Percentiles rank a stretch among this genome's conserved stretches.
Conservation (phyloP, 2,888 invertebrate species). For the Loripinus fragilis region DNA sequence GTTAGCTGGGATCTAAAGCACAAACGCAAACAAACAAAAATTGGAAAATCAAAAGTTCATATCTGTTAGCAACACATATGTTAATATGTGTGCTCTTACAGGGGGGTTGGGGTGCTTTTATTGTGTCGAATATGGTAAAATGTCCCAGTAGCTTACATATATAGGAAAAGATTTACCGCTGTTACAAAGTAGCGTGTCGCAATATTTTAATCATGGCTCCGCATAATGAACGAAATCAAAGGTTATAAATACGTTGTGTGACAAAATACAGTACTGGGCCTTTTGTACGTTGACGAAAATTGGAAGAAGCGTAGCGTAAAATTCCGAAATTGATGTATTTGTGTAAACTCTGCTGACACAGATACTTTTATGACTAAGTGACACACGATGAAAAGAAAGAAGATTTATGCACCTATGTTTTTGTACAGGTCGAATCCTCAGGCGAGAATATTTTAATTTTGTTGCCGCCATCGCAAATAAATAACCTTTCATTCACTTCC, state of each 20-base stretch:
- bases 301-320: background rate
- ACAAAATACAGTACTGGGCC: background rate
- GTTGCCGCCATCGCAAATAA: too few relatives aligned
- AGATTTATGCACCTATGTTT: background rate
- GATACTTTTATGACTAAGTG: constrained; percentile 5
- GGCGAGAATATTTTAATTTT: too few relatives aligned
- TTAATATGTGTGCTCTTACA: too few relatives aligned
- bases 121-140: too few relatives aligned
- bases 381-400: background rate
- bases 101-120: too few relatives aligned
- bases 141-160: background rate
- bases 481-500: too few relatives aligned
- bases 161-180: too few relatives aligned
- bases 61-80: too few relatives aligned
- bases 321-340: background rate
- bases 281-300: background rate
- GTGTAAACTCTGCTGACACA: constrained; percentile 15
- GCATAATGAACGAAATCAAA: constrained; percentile 1
- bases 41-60: too few relatives aligned
- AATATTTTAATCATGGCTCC: background rate
- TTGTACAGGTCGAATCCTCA: background rate
- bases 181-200: background rate
- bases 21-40: too few relatives aligned
- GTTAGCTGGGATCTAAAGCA: too few relatives aligned
- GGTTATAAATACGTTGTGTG: background rate